A percentile compares a stretch with the other conserved stretches of the same genome.
phyloP scores from a whole-genome alignment of 2,888 invertebrate species.

The Leucophora obtusa region DNA sequence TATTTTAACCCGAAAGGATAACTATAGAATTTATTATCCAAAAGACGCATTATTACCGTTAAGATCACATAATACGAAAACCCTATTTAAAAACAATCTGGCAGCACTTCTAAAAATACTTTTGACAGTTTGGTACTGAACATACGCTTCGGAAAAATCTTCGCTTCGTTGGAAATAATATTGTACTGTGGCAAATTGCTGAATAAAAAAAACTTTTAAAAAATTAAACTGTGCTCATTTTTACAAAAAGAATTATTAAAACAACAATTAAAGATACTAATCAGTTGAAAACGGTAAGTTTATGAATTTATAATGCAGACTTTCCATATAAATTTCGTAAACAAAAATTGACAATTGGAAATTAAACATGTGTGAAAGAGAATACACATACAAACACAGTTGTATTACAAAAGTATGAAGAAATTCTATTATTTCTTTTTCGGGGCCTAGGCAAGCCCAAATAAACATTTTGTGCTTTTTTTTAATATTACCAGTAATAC shows the following conservation, averaged over 20 bases:
- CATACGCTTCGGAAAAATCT: neutral
- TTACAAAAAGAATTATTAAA: neutral
- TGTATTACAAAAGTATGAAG: constrained; percentile 39
- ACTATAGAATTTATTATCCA: too few species aligned
- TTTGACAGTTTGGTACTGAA: constrained; percentile 3
- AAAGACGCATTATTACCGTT: too few species aligned
- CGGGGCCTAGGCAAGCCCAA: too few species aligned
- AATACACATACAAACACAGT: constrained; percentile 55
- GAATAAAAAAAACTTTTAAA: neutral
- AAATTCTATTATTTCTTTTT: too few species aligned
- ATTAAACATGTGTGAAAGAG: constrained; percentile 20
- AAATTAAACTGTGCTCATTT: constrained; percentile 2
- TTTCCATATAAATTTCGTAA: constrained; percentile 2
- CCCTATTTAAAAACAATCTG: neutral
- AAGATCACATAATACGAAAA: neutral
- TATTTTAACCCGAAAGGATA: too few species aligned
- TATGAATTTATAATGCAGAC: neutral
- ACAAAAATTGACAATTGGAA: constrained; percentile 32
- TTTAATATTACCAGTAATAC: too few species aligned
- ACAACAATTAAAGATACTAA: neutral
- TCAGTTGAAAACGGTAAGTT: neutral
- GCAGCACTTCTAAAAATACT: neutral
- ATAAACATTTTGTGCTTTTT: too few species aligned
- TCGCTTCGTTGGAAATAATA: neutral
- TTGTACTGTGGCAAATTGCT: neutral